A percentile compares a stretch with the other conserved stretches of the same genome.
Conservation (phyloP, 2,888 invertebrate species). For the Leptinotarsa haldemani region DNA sequence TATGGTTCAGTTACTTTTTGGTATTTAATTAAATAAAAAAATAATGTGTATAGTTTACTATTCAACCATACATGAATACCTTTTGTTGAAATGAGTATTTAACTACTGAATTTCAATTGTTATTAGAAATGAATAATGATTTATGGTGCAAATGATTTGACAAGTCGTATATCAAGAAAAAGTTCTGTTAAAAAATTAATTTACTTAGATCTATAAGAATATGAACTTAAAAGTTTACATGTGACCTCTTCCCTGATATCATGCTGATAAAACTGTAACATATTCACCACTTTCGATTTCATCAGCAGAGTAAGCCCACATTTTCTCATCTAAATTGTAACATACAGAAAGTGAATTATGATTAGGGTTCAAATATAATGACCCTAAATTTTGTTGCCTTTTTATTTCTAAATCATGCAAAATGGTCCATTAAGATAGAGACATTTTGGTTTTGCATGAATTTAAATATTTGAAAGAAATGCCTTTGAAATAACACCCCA, state of each 20-base stretch:
- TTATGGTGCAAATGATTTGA: constrained; percentile 13
- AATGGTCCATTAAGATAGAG: not conserved
- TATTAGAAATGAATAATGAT: not conserved
- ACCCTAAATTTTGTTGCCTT: not conserved
- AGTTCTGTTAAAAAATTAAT: not conserved
- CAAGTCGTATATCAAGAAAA: constrained; percentile 18
- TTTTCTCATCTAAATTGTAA: constrained; percentile 19
- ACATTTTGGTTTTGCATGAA: not conserved
- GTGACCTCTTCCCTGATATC: constrained; percentile 32
- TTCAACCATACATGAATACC: not conserved
- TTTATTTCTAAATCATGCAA: not conserved
- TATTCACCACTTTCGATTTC: constrained; percentile 32
- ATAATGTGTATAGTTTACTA: too few species aligned
- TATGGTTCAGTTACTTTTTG: too few species aligned
- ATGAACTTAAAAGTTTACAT: not conserved
- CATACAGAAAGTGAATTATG: constrained; percentile 36
- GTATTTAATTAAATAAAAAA: not conserved
- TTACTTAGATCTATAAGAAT: not conserved
- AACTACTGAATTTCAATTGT: not conserved
- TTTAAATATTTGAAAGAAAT: too few species aligned
- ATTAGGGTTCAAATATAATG: constrained; percentile 1
- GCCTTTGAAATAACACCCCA: too few species aligned
- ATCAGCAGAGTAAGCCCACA: constrained; percentile 34
- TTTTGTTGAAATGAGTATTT: not conserved
- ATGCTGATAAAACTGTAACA: constrained; percentile 26